Evolutionary conservation across 1,140 invertebrate genomes (phyloP).

Genomic region (Zophobas morio): DNA sequence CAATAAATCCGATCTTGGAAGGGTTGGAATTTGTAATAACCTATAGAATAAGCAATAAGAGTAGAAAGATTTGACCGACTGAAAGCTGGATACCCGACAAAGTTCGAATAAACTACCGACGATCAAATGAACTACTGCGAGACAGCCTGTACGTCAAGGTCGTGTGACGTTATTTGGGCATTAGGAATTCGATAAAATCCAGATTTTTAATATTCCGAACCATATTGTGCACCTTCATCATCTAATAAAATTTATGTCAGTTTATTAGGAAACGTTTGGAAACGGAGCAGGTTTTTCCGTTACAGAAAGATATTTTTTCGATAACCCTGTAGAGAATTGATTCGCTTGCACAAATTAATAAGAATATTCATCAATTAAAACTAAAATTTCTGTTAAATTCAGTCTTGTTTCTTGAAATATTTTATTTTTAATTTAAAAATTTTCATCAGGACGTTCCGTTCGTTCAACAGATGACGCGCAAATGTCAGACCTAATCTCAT

Average conservation of each 20-base stretch:
- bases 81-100: conserved; percentile 46
- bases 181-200: conserved; percentile 20
- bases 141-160: conserved; percentile 11
- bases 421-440: too few species aligned
- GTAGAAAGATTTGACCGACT: conserved; percentile 44
- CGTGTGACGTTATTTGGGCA: background rate
- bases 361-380: too few species aligned
- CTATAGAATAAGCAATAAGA: conserved; percentile 59
- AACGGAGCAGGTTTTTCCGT: too few species aligned
- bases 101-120: conserved; percentile 47
- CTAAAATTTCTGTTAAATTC: too few species aligned
- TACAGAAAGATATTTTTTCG: background rate
- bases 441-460: too few species aligned
- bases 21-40: conserved; percentile 60
- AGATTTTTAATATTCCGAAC: background rate
- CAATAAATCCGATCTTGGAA: conserved; percentile 58
- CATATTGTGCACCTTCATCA: conserved; percentile 7
- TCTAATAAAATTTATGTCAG: too few species aligned
- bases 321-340: background rate
- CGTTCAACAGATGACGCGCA: too few species aligned
- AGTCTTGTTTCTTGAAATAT: too few species aligned
- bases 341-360: too few species aligned
- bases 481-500: too few species aligned
- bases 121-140: conserved; percentile 49
- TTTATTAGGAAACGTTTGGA: too few species aligned